A percentile compares a stretch with the other conserved stretches of the same genome.
Conservation (phyloP, 64 coral and sea anemone species). For the Montipora efflorescens region DNA sequence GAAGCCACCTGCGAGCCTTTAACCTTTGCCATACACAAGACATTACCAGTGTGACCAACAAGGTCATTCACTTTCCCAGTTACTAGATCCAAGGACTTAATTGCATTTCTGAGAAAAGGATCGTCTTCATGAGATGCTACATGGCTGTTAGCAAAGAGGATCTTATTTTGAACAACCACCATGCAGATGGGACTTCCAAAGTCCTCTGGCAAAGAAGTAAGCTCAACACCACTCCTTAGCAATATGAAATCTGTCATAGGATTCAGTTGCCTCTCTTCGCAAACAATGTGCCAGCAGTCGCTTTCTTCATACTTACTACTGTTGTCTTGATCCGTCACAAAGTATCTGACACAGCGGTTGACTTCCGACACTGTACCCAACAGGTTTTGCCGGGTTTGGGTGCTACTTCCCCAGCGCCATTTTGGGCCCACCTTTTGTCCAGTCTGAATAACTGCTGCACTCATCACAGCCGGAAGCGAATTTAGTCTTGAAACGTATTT, state of each 20-base stretch:
- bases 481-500: slow-evolving; percentile 91
- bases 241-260: slow-evolving; percentile 76
- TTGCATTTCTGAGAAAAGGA: slow-evolving; percentile 48
- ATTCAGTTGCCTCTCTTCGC: slow-evolving; percentile 29
- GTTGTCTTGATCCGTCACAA: slow-evolving; percentile 34
- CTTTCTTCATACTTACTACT: slow-evolving; percentile 30
- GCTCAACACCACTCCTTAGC: slow-evolving; percentile 52
- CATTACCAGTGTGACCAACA: slow-evolving; percentile 80
- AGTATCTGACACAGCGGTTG: slow-evolving; percentile 89
- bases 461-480: slow-evolving; percentile 67
- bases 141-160: slow-evolving; percentile 78
- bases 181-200: slow-evolving; percentile 74
- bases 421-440: slow-evolving; percentile 83
- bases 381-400: slow-evolving; percentile 55
- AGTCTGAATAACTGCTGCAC: slow-evolving; percentile 51
- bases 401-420: slow-evolving; percentile 68
- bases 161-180: slow-evolving; percentile 60
- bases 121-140: slow-evolving; percentile 2
- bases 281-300: not conserved
- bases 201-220: slow-evolving; percentile 30
- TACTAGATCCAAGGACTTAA: slow-evolving; percentile 83
- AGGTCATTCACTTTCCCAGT: slow-evolving; percentile 50
- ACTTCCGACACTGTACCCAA: slow-evolving; percentile 84
- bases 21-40: slow-evolving; percentile 56
- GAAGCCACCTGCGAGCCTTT: slow-evolving; percentile 53